Percentiles rank a stretch among this genome's conserved stretches.
Conservation (phyloP, 2,113 vertebrate genomes). For the Platysteira castanea region DNA sequence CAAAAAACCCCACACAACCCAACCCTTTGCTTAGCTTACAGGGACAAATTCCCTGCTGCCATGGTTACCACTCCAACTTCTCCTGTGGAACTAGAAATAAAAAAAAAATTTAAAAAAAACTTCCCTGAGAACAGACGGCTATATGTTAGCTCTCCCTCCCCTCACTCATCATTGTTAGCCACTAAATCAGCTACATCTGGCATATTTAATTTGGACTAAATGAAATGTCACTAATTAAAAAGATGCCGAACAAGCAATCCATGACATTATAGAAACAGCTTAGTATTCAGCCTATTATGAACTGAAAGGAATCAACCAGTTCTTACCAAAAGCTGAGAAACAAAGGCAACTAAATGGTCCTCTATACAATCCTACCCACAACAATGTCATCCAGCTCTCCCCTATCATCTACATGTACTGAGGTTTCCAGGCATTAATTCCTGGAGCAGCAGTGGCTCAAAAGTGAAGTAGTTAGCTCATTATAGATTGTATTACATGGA, state of each 20-base stretch:
- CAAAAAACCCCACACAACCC: not conserved
- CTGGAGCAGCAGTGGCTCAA: not conserved
- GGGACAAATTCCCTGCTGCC: conserved; percentile 39
- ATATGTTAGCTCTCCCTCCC: conserved; percentile 13
- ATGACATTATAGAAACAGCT: not conserved
- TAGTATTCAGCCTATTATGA: not conserved
- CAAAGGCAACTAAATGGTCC: conserved; percentile 1
- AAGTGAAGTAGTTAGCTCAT: not conserved
- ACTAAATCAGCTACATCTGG: conserved; percentile 38
- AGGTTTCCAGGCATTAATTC: conserved; percentile 10
- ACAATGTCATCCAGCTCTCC: not conserved
- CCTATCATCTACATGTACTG: not conserved
- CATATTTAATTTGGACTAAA: conserved; percentile 42
- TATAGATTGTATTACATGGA: not conserved
- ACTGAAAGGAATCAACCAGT: not conserved
- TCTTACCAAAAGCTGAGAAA: conserved; percentile 24
- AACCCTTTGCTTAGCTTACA: conserved; percentile 13
- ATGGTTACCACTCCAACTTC: conserved; percentile 41
- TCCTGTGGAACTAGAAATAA: conserved; percentile 31
- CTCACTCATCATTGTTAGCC: conserved; percentile 46
- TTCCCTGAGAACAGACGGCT: conserved; percentile 54
- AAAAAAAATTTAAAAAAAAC: not conserved
- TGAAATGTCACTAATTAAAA: conserved; percentile 51
- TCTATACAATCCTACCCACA: not conserved
- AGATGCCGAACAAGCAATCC: not conserved